Percentiles rank a stretch among this genome's conserved stretches.
Conservation (phyloP, 2,888 invertebrate genomes). For the Acanthacorydalis orientalis region DNA sequence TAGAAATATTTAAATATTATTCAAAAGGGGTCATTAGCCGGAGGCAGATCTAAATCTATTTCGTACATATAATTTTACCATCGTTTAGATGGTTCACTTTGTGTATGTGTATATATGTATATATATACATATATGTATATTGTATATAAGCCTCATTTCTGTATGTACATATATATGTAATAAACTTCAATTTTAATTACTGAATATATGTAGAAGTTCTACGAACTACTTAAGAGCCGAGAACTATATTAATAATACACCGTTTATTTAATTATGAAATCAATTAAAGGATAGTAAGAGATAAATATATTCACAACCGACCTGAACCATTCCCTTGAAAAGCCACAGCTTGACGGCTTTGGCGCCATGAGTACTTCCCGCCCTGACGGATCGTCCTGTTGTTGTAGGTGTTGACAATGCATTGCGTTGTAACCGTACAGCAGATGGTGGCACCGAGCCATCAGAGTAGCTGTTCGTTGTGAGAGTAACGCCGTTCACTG, state of each 20-base stretch:
- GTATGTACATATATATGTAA: no score
- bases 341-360: slow-evolving; percentile 23
- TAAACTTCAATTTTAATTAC: background rate
- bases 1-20: no score
- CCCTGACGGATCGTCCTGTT: slow-evolving; percentile 10
- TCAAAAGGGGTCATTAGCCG: no score
- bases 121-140: no score
- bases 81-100: no score
- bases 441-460: slow-evolving; percentile 14
- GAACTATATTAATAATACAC: background rate
- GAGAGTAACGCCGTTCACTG: slow-evolving; percentile 16
- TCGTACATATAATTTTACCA: no score
- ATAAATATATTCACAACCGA: slow-evolving; percentile 10
- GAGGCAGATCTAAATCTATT: no score
- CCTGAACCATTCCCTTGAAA: slow-evolving; percentile 22
- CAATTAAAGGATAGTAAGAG: slow-evolving; percentile 3
- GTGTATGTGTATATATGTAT: no score
- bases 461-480: slow-evolving; percentile 15
- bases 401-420: slow-evolving; percentile 17
- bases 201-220: background rate
- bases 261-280: no score
- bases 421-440: no score
- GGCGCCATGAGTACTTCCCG: slow-evolving; percentile 7
- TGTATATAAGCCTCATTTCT: no score
- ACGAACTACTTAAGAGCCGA: background rate